phyloP scores from a whole-genome alignment of 2,797 vertebrate species.

The Microctenopoma steveboyesi region DNA sequence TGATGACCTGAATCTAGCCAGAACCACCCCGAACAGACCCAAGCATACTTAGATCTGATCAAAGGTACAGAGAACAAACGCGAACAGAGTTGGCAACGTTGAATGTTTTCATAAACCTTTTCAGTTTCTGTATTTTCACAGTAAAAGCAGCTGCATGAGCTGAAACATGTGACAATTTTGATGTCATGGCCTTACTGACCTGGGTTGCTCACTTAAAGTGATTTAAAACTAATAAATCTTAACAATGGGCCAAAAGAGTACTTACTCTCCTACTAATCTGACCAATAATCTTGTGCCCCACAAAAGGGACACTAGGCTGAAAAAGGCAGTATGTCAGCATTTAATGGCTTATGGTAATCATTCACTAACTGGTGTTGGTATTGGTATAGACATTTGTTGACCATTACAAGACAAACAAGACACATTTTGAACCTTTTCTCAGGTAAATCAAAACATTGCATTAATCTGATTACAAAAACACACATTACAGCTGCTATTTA shows the following conservation, averaged over 20 bases:
- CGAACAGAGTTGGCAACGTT: too few species aligned
- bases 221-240: slow-evolving; percentile 46
- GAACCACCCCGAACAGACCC: too few species aligned
- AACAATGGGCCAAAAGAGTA: slow-evolving; percentile 56
- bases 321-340: slow-evolving; percentile 1
- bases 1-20: too few species aligned
- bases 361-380: not conserved
- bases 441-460: slow-evolving; percentile 2
- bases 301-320: slow-evolving; percentile 16
- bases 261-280: slow-evolving; percentile 21
- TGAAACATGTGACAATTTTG: slow-evolving; percentile 9
- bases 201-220: slow-evolving; percentile 49
- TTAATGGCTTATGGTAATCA: slow-evolving; percentile 37
- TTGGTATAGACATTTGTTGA: too few species aligned
- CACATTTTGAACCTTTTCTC: too few species aligned
- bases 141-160: slow-evolving; percentile 11
- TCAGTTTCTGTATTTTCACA: slow-evolving; percentile 2
- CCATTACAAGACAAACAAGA: too few species aligned
- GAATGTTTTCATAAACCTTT: too few species aligned
- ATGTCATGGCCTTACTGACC: slow-evolving; percentile 43
- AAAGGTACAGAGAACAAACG: too few species aligned
- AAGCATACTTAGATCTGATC: too few species aligned
- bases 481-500: not conserved
- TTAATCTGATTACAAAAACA: slow-evolving; percentile 7
- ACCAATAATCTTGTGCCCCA: slow-evolving; percentile 34